Base-by-base conservation (phyloP, 2,113 vertebrate genomes). In the Polypterus bichir region DNA sequence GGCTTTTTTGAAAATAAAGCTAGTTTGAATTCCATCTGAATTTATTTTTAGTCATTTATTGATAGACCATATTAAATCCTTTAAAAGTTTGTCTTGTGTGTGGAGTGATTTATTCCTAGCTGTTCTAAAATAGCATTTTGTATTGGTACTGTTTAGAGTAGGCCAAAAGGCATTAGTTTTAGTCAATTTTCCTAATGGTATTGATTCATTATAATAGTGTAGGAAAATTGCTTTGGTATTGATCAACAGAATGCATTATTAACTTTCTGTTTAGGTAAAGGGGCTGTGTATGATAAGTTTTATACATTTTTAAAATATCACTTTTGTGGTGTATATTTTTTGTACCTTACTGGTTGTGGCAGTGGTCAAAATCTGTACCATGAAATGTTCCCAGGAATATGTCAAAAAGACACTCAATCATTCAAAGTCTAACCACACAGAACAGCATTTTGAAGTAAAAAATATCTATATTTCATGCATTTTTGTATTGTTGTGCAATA, bases 191-290 rank as follows among this genome's bases (percentile, higher is more conserved):
- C 66, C 6, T 64, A 4, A 57, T 63, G 56, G 56, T 58, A 45
- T 58, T 58, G 56, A 44, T 63, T 63, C 46, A 63, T 7, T 65
- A 5, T 67, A 63, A 4, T 44, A 63, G 56, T 57, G 5, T 45
- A 66, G 10, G 27, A 48, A 44, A 65, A 59, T 68, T 10, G 48
- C 5, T 48, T 67, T 67, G 44, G 27, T 62, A 44, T 9, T 69
- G 59, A 61, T 60, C 58, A 65, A 64, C 65, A 69, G 9, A 55
- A 10, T 7, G 69, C 6, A 64, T 58, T 58, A 58, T 64, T 49
- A 63, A 47, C 61, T 64, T 47, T 48, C 27, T 58, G 44, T 58
- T 58, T 58, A 5, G 3, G 56, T 58, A 58, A 45, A 58, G 56
- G 27, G 27, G 6, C 4, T 58, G 56, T 44, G 9, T 58, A 45